Evolutionary conservation across 2,797 vertebrate species (phyloP), one percentile per base, ranked within the genome.

Genomic region (Ctenochaetus hawaiiensis): DNA sequence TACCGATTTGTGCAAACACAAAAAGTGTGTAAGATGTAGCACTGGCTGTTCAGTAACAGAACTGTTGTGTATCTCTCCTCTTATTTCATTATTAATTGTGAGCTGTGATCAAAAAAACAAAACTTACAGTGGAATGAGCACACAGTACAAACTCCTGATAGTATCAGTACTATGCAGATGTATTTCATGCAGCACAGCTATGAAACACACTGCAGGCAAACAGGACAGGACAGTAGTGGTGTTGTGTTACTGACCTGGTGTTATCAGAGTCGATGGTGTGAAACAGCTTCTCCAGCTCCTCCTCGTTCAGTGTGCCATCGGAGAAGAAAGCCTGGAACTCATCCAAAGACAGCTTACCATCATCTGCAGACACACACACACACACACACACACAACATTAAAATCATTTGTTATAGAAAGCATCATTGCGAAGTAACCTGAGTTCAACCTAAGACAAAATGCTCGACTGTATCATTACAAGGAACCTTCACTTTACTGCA

Each of bases 301-400:
- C 96, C 85, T 98, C 97, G 0, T 97, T 96, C 87, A 99, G 96
- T 0, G 96, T 97, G 1, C 98, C 98, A 1, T 99, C 98, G 0
- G 98, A 97, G 89, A 99, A 99, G 93, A 99, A 99, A 18, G 97
- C 96, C 93, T 98, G 98, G 93, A 99, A 99, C 82, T 99, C 98
- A 81, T 99, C 98, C 93, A 99, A 90, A 74, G 98, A 99, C 87
- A 99, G 92, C 89, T 98, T 99, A 61, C 98, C 98, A 0, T 99
- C 98, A 84, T 99, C 98, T 99, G 93, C 61, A 93, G 88, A 78
- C 66, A 84, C 73, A 81, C 62, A 87, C 54, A 79, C 49, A 78
- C 54, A 85, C 49, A 57, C 26, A 60, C 8, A 70, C 16, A 61
- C 14, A 58, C 8, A 14, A 7, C 5, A 53, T 45, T 72, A 14